Evolutionary conservation across 1,140 invertebrate species (phyloP).

Genomic region (Leptinotarsa lineolata): DNA sequence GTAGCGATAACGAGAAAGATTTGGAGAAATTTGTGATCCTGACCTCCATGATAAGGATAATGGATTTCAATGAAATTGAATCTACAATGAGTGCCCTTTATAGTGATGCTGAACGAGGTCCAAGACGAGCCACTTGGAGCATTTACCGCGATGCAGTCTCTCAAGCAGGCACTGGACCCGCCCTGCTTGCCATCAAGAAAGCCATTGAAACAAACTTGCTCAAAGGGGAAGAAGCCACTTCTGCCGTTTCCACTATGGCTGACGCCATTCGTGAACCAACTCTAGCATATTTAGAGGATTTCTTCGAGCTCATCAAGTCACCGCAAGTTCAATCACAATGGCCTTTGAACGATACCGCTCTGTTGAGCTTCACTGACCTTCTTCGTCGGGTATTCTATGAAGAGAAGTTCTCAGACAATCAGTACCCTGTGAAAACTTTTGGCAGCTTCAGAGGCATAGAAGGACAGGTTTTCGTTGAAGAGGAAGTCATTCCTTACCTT

Average conservation of each 20-base stretch:
- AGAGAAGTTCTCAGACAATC: slow-evolving; percentile 60
- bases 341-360: slow-evolving; percentile 59
- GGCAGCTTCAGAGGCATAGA: slow-evolving; percentile 60
- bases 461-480: slow-evolving; percentile 56
- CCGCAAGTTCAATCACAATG: slow-evolving; percentile 58
- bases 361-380: slow-evolving; percentile 63
- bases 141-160: slow-evolving; percentile 67
- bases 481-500: slow-evolving; percentile 66
- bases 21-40: slow-evolving; percentile 66
- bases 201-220: slow-evolving; percentile 65
- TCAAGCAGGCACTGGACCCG: slow-evolving; percentile 68
- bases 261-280: slow-evolving; percentile 65
- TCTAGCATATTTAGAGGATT: slow-evolving; percentile 63
- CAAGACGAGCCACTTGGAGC: slow-evolving; percentile 58
- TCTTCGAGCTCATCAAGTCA: slow-evolving; percentile 61
- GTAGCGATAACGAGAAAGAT: slow-evolving; percentile 61
- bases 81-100: slow-evolving; percentile 54
- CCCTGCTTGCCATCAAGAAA: slow-evolving; percentile 63
- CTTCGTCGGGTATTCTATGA: slow-evolving; percentile 64
- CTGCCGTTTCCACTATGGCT: slow-evolving; percentile 60
- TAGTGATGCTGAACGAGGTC: slow-evolving; percentile 53
- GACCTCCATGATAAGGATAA: slow-evolving; percentile 61
- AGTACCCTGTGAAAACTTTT: slow-evolving; percentile 67
- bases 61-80: slow-evolving; percentile 59
- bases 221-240: slow-evolving; percentile 60